Evolutionary conservation across 2,888 invertebrate species (phyloP), one percentile per base, ranked within the genome.

Genomic region (Brachyopa scutellaris): DNA sequence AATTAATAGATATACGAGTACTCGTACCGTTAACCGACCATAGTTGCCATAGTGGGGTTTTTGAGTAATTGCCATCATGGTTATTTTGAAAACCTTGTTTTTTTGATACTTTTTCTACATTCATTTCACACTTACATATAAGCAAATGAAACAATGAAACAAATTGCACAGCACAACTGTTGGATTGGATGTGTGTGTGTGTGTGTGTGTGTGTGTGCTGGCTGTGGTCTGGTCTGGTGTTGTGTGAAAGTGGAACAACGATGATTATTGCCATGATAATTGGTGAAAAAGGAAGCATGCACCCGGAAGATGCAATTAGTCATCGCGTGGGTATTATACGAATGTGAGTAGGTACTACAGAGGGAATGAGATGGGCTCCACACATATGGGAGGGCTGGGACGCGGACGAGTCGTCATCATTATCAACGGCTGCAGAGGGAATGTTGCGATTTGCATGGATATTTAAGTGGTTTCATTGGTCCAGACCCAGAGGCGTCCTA

Each of bases 261-360:
- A 64, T 80, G 62, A 80, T 74, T 69, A 80, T 74, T 62, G 62
- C 76, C 38, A 70, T 57, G 70, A 72, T 77, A 77, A 77, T 76
- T 82, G 59, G 51, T 66, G 29, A 72, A 53, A n/a, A 77, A 77
- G 77, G 77, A 77, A 66, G 77, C 82, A 72, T 72, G 69, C 76
- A 82, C 53, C 82, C 82, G 82, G 77, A 82, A 82, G 77, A 82
- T 82, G 77, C 77, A 82, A 82, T 82, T 82, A 82, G 82, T 77
- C 66, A 82, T 66, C n/a, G 72, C 15, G 45, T 38, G 42, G 21
- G 19, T n/a, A n/a, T n/a, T n/a, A n/a, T n/a, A n/a, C n/a, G n/a
- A n/a, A n/a, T n/a, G n/a, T n/a, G n/a, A n/a, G n/a, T n/a, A n/a
- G n/a, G n/a, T n/a, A n/a, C n/a, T n/a, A n/a, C n/a, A n/a, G n/a